Base-by-base conservation (phyloP, 2,888 invertebrate genomes). In the Protodeltote pygarga region DNA sequence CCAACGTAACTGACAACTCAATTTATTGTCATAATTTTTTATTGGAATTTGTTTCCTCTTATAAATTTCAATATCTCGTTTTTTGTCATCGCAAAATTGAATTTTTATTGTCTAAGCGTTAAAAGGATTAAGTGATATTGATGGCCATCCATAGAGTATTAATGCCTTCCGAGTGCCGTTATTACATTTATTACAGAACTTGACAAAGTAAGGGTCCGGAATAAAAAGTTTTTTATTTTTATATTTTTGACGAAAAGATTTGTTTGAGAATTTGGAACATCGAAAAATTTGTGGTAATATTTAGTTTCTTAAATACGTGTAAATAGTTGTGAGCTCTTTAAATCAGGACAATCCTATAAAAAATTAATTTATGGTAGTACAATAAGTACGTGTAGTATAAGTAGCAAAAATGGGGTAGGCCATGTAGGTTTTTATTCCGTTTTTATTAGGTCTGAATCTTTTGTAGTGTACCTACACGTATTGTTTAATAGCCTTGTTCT, bases 41-140 rank as follows among this genome's bases (percentile, higher is more conserved):
- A 50, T 34, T 10, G 10, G 40, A 34, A 54, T 52, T 52, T 24
- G 13, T 45, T 44, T 47, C 24, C 40, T 59, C 59, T 58, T 49
- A 46, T 32, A 33, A 27, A 42, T 39, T 48, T 25, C 41, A 46
- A 51, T 60, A 54, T 59, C 52, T 61, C 16, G 20, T 45, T 55
- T 45, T 57, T 50, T 45, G 38, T 59, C 61, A 63, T 68, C 55
- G 45, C 49, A 47, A 61, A 70, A 73, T 74, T 70, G 59, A 64
- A 59, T 54, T 69, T 73, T 71, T 69, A 72, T 66, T 72, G 65
- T 62, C 57, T 52, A 53, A 68, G 66, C 57, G 55, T 65, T 64
- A 66, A 70, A 69, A 64, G 55, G 63, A 65, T 69, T 69, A 66
- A 45, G 59, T 39, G 54, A 67, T 71, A 73, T 75, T 71, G 69